phyloP scores from a whole-genome alignment of 92 coral and sea anemone species.

The Isaurus tuberculatus region DNA sequence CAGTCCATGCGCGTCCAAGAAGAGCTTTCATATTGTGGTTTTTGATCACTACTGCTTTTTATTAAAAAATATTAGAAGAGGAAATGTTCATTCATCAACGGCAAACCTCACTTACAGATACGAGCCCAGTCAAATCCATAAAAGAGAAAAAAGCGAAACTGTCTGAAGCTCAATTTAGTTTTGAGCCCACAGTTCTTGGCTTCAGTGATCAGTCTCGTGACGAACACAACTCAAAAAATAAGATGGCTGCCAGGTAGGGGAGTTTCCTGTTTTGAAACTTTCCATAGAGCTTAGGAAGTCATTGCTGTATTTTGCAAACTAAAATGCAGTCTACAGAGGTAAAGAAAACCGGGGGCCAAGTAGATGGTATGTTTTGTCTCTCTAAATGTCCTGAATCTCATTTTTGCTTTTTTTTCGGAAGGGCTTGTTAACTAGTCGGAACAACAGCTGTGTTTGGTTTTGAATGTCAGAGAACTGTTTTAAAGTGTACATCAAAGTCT shows the following conservation, averaged over 20 bases:
- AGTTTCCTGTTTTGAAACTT: slow-evolving; percentile 29
- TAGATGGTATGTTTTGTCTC: slow-evolving; percentile 70
- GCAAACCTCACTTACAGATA: slow-evolving; percentile 66
- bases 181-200: slow-evolving; percentile 52
- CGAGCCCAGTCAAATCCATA: slow-evolving; percentile 61
- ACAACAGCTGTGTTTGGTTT: no score
- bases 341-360: slow-evolving; percentile 86
- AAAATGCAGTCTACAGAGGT: slow-evolving; percentile 74
- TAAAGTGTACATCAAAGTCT: no score
- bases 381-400: neutral
- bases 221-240: slow-evolving; percentile 19
- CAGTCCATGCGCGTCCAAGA: slow-evolving; percentile 72
- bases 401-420: neutral
- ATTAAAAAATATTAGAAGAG: slow-evolving; percentile 64
- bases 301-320: neutral
- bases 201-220: slow-evolving; percentile 52
- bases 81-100: slow-evolving; percentile 67
- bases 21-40: slow-evolving; percentile 59
- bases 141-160: slow-evolving; percentile 56
- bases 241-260: slow-evolving; percentile 46
- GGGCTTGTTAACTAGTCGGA: neutral
- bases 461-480: no score
- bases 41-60: slow-evolving; percentile 54
- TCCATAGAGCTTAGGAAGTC: neutral
- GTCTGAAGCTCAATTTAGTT: no score